A percentile compares a stretch with the other conserved stretches of the same genome.
Evolutionary conservation across 2,888 invertebrate species (phyloP).

Genomic region (Lasioglossum leucozonium): DNA sequence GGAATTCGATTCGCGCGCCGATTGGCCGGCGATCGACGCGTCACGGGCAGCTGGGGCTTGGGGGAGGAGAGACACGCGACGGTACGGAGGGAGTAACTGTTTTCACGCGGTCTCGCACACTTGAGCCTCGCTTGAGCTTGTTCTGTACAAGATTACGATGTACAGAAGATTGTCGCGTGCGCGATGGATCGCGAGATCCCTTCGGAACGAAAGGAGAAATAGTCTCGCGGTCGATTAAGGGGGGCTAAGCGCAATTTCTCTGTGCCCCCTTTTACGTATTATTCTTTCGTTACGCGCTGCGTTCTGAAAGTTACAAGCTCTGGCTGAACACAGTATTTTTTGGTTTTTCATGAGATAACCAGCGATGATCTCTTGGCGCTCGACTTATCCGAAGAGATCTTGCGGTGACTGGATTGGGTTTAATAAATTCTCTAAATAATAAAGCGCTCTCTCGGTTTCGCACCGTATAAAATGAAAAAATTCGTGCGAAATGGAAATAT

Average conservation of each 20-base stretch:
- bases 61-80: neutral
- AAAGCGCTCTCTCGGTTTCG: neutral
- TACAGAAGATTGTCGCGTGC: slow-evolving; percentile 32
- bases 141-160: neutral
- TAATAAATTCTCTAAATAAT: neutral
- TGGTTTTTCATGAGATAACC: neutral
- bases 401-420: neutral
- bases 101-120: slow-evolving; percentile 25
- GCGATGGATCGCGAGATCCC: neutral
- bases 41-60: neutral
- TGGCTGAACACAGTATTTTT: neutral
- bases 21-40: slow-evolving; percentile 6
- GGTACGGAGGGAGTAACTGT: neutral
- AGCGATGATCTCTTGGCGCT: neutral
- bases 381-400: neutral
- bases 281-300: neutral
- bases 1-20: neutral
- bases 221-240: neutral
- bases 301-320: neutral
- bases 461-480: neutral
- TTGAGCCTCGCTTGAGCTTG: slow-evolving; percentile 31
- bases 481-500: neutral
- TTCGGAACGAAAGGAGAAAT: neutral
- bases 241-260: slow-evolving; percentile 1
- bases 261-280: neutral